phyloP scores from a whole-genome alignment of 1,140 invertebrate species.

The Drosophila setifemur region DNA sequence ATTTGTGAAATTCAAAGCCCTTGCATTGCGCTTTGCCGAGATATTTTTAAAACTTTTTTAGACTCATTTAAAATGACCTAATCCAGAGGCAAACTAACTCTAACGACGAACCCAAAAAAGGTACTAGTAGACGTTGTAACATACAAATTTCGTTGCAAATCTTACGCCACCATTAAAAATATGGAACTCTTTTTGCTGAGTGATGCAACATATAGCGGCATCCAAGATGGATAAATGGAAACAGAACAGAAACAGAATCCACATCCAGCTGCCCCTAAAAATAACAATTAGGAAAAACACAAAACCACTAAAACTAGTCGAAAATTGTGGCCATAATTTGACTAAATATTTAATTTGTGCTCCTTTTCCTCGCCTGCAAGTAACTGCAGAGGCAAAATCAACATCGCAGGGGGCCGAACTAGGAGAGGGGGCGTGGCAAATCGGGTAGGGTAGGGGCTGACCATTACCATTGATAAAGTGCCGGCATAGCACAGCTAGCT shows the following conservation, averaged over 20 bases:
- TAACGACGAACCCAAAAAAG: neutral
- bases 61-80: conserved; percentile 5
- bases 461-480: conserved; percentile 71
- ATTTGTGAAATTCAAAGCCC: neutral
- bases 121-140: conserved; percentile 27
- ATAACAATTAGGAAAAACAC: conserved; percentile 54
- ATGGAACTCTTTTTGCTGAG: conserved; percentile 45
- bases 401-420: neutral
- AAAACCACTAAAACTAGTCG: conserved; percentile 45
- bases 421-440: conserved; percentile 7
- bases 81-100: conserved; percentile 11
- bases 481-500: neutral
- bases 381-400: neutral
- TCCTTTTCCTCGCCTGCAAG: conserved; percentile 18
- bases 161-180: conserved; percentile 33
- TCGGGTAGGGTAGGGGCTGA: neutral
- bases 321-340: conserved; percentile 78
- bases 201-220: conserved; percentile 4
- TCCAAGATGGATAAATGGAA: neutral
- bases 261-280: conserved; percentile 43
- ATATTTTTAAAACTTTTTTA: neutral
- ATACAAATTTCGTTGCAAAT: conserved; percentile 13
- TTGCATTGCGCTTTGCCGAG: neutral
- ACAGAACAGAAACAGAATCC: neutral
- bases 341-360: conserved; percentile 75